phyloP scores from a whole-genome alignment of 2,888 invertebrate genomes.

The Oligia strigilis region DNA sequence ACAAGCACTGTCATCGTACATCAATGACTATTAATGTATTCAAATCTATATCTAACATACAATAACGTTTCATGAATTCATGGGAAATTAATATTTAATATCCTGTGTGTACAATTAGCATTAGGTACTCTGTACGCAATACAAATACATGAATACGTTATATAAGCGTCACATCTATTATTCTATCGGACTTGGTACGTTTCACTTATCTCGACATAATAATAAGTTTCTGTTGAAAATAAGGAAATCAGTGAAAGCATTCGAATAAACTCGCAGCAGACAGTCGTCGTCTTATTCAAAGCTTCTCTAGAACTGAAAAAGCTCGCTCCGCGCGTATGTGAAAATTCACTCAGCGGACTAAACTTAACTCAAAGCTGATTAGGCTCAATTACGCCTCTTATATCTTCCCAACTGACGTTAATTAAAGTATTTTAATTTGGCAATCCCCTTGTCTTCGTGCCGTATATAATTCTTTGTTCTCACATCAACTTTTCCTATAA shows the following conservation, averaged over 20 bases:
- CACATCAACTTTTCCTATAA: slow-evolving; percentile 76
- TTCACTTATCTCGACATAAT: slow-evolving; percentile 39
- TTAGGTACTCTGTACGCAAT: slow-evolving; percentile 32
- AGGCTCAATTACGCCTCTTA: slow-evolving; percentile 73
- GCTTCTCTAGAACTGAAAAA: slow-evolving; percentile 75
- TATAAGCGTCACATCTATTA: slow-evolving; percentile 28
- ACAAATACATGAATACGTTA: slow-evolving; percentile 52
- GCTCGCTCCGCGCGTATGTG: slow-evolving; percentile 79
- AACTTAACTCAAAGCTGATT: slow-evolving; percentile 78
- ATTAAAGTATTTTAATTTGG: slow-evolving; percentile 83
- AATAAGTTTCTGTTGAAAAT: slow-evolving; percentile 72
- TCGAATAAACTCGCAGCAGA: slow-evolving; percentile 75
- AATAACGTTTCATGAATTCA: slow-evolving; percentile 47
- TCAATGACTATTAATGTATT: slow-evolving; percentile 19
- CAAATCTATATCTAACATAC: slow-evolving; percentile 27
- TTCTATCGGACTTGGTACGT: slow-evolving; percentile 26
- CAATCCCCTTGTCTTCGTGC: slow-evolving; percentile 69
- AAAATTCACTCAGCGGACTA: slow-evolving; percentile 71
- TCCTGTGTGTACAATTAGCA: slow-evolving; percentile 55
- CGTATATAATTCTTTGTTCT: slow-evolving; percentile 79
- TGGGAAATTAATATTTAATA: slow-evolving; percentile 63
- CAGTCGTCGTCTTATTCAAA: slow-evolving; percentile 66
- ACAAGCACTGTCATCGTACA: neutral
- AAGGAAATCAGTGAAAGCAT: slow-evolving; percentile 76
- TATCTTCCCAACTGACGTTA: slow-evolving; percentile 77